Conservation (phyloP, 2,888 invertebrate genomes). For the Rotaria sp. region DNA sequence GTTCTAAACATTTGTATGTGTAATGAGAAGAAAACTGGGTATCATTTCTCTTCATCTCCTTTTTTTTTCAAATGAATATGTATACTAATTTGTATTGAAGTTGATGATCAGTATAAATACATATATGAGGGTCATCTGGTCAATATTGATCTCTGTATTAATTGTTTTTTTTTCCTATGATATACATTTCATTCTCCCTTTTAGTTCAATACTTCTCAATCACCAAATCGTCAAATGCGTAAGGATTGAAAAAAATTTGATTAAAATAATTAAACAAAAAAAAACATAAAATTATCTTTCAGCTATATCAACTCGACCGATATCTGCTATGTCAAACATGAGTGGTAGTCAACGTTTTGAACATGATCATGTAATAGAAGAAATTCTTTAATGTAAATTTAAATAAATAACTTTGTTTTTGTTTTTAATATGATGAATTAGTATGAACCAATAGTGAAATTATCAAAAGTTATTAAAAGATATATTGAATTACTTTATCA, state of each 20-base stretch:
- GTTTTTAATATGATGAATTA: neutral
- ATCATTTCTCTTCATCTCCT: constrained; percentile 1
- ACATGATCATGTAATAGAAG: neutral
- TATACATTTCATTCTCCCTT: neutral
- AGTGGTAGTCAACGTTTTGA: constrained; percentile 16
- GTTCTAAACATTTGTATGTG: neutral
- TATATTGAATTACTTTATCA: constrained; percentile 9
- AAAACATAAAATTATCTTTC: neutral
- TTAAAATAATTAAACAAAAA: neutral
- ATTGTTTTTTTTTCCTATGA: neutral
- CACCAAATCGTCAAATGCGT: constrained; percentile 24
- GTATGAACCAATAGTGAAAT: neutral
- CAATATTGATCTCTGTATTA: constrained; percentile 16
- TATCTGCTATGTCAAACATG: neutral
- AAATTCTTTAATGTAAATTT: too few relatives aligned
- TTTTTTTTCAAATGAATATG: neutral
- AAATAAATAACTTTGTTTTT: neutral
- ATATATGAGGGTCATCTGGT: neutral
- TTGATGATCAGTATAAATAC: neutral
- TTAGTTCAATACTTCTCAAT: constrained; percentile 18
- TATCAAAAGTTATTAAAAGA: neutral
- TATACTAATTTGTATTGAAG: constrained; percentile 9
- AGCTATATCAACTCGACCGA: neutral
- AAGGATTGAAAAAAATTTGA: neutral
- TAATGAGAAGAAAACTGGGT: neutral